A percentile compares a stretch with the other conserved stretches of the same genome.
phyloP scores from a whole-genome alignment of 2,113 vertebrate species.

The Nannobrachium achirus region DNA sequence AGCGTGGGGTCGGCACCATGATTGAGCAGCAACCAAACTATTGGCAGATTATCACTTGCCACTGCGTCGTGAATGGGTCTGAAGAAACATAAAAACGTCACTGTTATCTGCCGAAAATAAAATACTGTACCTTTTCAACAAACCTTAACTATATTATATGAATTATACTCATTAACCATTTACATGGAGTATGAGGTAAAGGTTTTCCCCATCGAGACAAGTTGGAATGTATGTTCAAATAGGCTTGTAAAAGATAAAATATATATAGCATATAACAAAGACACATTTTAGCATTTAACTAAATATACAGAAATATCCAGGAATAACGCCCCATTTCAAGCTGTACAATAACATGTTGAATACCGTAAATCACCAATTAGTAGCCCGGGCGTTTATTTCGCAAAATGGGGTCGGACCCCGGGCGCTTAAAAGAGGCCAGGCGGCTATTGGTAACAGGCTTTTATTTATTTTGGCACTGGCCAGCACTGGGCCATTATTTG shows the following conservation, averaged over 20 bases:
- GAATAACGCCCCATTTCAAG: not conserved
- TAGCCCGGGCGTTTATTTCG: too few relatives aligned
- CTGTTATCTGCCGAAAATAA: not conserved
- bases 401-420: too few relatives aligned
- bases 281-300: not conserved
- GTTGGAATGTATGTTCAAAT: not conserved
- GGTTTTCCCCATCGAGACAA: not conserved
- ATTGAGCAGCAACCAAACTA: conserved; percentile 94
- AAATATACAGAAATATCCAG: not conserved
- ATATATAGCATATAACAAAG: not conserved
- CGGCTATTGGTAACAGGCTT: too few relatives aligned
- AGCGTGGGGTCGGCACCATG: conserved; percentile 96
- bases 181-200: not conserved
- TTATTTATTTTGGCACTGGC: too few relatives aligned
- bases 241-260: not conserved
- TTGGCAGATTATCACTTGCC: conserved; percentile 94
- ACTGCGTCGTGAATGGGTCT: conserved; percentile 97
- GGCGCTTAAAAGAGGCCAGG: too few relatives aligned
- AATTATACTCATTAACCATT: not conserved
- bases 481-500: too few relatives aligned
- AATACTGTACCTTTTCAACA: too few relatives aligned
- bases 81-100: not conserved
- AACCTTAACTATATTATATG: too few relatives aligned
- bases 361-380: too few relatives aligned
- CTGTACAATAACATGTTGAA: too few relatives aligned